Conservation (phyloP, 1,140 invertebrate genomes). For the Trachelipus rathkii region DNA sequence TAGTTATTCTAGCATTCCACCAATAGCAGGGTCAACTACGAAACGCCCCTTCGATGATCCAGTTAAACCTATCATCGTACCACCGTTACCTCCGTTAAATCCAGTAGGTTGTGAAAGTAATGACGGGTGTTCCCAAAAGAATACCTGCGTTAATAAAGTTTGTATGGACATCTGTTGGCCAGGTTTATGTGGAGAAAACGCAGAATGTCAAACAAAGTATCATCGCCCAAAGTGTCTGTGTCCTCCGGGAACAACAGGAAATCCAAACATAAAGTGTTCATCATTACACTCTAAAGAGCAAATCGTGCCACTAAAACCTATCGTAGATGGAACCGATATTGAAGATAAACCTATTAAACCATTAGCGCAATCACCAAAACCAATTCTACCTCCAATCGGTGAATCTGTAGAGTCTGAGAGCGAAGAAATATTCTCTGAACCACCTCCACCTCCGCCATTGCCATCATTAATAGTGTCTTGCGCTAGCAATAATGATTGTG, state of each 20-base stretch:
- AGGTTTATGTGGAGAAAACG: slow-evolving; percentile 49
- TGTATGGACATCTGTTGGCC: slow-evolving; percentile 62
- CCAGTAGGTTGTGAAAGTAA: slow-evolving; percentile 68
- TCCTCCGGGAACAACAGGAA: slow-evolving; percentile 59
- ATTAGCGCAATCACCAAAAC: neutral
- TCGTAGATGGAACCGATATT: neutral
- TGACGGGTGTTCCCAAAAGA: slow-evolving; percentile 70
- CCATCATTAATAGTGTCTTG: slow-evolving; percentile 74
- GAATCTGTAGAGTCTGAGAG: slow-evolving; percentile 12
- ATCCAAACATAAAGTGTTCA: slow-evolving; percentile 61
- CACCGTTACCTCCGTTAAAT: slow-evolving; percentile 51
- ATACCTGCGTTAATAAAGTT: slow-evolving; percentile 70
- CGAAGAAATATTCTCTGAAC: slow-evolving; percentile 14
- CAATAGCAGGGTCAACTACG: slow-evolving; percentile 25
- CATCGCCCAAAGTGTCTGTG: slow-evolving; percentile 50
- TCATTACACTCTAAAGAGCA: slow-evolving; percentile 71
- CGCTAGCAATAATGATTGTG: slow-evolving; percentile 70
- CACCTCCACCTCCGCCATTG: slow-evolving; percentile 63
- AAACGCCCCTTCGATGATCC: neutral
- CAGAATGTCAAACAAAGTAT: slow-evolving; percentile 48
- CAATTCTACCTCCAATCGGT: slow-evolving; percentile 21
- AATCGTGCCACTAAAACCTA: slow-evolving; percentile 68
- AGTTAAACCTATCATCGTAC: neutral
- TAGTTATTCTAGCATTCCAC: slow-evolving; percentile 2
- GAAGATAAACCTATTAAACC: slow-evolving; percentile 23